These are phyloP conservation scores for Onychomys leucogaster DNA, from an alignment of 2,797 vertebrate species.

Conservation along the genomic window DNA sequence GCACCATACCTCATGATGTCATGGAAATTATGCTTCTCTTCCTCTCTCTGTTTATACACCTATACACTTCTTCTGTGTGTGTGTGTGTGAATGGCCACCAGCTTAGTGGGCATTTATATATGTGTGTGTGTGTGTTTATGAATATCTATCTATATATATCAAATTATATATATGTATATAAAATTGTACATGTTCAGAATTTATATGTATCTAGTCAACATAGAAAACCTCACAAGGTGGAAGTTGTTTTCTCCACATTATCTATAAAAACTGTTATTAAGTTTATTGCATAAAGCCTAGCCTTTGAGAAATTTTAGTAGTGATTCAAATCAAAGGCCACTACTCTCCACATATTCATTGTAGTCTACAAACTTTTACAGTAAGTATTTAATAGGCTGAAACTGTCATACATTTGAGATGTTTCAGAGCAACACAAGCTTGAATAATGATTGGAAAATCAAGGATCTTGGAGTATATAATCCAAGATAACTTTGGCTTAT, in stretches of 20 bases:
- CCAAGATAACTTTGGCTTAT: not conserved
- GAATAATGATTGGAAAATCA: not conserved
- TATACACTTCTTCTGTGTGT: not conserved
- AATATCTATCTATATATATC: not conserved
- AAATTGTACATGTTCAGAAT: not conserved
- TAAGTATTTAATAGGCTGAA: not conserved
- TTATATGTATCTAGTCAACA: not conserved
- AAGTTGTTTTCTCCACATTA: not conserved
- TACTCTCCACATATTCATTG: not conserved
- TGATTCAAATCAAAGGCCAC: not conserved
- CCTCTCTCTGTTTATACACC: not conserved
- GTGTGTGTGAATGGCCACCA: not conserved
- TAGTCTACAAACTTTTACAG: not conserved
- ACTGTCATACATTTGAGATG: not conserved
- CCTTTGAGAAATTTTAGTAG: not conserved
- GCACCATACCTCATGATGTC: not conserved
- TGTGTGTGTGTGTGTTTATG: not conserved
- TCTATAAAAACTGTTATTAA: not conserved
- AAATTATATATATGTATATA: not conserved
- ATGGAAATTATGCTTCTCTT: not conserved
- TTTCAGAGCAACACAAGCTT: not conserved
- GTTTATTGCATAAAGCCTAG: not conserved
- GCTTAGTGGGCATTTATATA: not conserved
- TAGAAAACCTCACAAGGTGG: not conserved
- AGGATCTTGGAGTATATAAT: accelerated